phyloP scores from a whole-genome alignment of 2,888 invertebrate species.

The Troides aeacus region DNA sequence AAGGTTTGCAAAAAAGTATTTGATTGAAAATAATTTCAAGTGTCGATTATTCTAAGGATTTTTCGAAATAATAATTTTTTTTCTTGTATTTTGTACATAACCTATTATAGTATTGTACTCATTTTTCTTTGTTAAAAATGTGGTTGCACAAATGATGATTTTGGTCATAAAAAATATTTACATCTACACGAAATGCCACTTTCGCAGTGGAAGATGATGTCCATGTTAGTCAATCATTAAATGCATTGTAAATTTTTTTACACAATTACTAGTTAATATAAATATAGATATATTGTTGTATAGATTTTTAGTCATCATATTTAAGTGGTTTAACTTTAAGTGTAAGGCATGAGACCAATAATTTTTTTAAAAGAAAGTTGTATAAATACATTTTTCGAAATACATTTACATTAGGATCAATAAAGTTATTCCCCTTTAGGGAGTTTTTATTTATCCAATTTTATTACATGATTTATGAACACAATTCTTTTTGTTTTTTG shows the following conservation, averaged over 20 bases:
- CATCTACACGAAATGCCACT: conserved; percentile 27
- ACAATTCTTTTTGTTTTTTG: neutral
- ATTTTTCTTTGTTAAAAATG: conserved; percentile 47
- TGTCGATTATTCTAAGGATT: conserved; percentile 1
- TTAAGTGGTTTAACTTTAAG: conserved; percentile 68
- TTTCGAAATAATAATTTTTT: neutral
- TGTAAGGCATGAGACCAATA: conserved; percentile 75
- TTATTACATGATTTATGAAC: neutral
- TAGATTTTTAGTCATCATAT: conserved; percentile 61
- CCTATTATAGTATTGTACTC: neutral
- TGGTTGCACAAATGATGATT: conserved; percentile 43
- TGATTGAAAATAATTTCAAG: neutral
- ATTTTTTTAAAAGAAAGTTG: conserved; percentile 74
- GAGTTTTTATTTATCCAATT: conserved; percentile 47
- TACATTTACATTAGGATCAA: conserved; percentile 78
- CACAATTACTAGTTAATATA: conserved; percentile 58
- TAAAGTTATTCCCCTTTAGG: conserved; percentile 73
- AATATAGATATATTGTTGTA: conserved; percentile 67
- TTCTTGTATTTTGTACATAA: conserved; percentile 9
- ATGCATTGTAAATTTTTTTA: conserved; percentile 61
- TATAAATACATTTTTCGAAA: conserved; percentile 78
- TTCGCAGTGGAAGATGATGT: conserved; percentile 25
- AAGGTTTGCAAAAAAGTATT: neutral
- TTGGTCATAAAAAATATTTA: conserved; percentile 14
- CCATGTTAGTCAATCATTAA: conserved; percentile 32